Evolutionary conservation across 1,140 invertebrate species (phyloP).

Genomic region (Bombus huntii): DNA sequence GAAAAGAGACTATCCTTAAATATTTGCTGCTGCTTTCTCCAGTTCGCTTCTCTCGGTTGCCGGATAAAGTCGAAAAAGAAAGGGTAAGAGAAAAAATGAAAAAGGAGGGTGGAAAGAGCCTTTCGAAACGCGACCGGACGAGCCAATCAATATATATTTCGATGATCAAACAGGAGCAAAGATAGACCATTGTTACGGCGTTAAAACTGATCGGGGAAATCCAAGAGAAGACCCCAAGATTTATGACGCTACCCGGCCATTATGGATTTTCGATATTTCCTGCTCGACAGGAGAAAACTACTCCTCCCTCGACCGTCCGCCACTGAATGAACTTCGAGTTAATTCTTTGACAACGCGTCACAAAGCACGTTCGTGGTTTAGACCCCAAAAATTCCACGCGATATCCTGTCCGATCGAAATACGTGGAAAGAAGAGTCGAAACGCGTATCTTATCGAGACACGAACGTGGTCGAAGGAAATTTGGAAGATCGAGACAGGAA

Average conservation of each 20-base stretch:
- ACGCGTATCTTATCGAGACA: slow-evolving; percentile 6
- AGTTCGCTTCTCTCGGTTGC: not conserved
- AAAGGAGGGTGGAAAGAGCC: not conserved
- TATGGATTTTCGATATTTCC: slow-evolving; percentile 60
- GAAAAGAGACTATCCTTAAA: not conserved
- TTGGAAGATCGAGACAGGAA: slow-evolving; percentile 4
- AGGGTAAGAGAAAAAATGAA: not conserved
- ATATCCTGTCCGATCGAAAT: not conserved
- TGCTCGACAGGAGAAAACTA: slow-evolving; percentile 4
- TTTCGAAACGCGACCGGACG: not conserved
- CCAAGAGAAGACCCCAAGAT: slow-evolving; percentile 3
- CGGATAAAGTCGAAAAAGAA: slow-evolving; percentile 12
- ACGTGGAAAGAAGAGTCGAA: not conserved
- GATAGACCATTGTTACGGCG: slow-evolving; percentile 30
- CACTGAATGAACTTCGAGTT: slow-evolving; percentile 9
- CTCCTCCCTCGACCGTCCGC: not conserved
- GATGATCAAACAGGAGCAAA: not conserved
- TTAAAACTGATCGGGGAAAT: slow-evolving; percentile 43
- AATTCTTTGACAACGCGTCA: slow-evolving; percentile 8
- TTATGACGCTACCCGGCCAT: slow-evolving; percentile 32
- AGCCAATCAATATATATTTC: slow-evolving; percentile 19
- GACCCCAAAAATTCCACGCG: not conserved
- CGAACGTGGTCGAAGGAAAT: not conserved
- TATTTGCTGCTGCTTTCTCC: slow-evolving; percentile 23
- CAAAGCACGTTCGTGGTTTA: not conserved